Base-by-base conservation (phyloP, 2,113 vertebrate genomes). In the Hepsetus odoe region DNA sequence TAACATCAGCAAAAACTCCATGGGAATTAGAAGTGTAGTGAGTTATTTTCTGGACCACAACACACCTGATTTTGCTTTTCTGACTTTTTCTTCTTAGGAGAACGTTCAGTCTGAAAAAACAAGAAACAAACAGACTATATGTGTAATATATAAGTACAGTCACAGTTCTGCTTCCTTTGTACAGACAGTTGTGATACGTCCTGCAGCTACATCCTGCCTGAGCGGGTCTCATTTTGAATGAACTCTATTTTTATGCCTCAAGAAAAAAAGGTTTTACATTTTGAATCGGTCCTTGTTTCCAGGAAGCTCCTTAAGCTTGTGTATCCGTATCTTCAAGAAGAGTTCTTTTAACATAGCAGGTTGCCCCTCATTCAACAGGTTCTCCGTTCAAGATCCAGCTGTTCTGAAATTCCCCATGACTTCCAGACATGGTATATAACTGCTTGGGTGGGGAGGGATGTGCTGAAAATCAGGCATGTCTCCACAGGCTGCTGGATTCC, bases 291-390 rank as follows among this genome's bases (percentile, higher is more conserved):
- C 88, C 40, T 86, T 64, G 70, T 85, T 86, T 49, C 83, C 66
- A 4, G 89, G 83, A 5, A 90, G 38, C 42, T 89, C 88, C 72
- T 84, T 89, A 32, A 90, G 76, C 38, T 89, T 74, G 40, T 83
- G 65, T 28, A 88, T 78, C 4, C 77, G 33, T 35, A 87, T 77
- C 62, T 71, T 88, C 44, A 87, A 89, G 84, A 91, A 90, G 46
- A 89, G 74, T 64, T 80, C 71, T 59, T 88, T 91, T 1, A 86
- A 82, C 89, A 91, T 92, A 46, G 66, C 85, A 44, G 80, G 85
- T 81, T 86, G 24, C 20, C 56, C 61, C 51, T 55, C 51, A 55
- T 55, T 55, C 51, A 24, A 22, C 51, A 55, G 51, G 6, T 55
- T 55, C 51, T 55, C 5, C 51, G 22, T 24, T 24, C 51, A 3